phyloP scores from a whole-genome alignment of 2,113 vertebrate species.

The Heterotis niloticus region DNA sequence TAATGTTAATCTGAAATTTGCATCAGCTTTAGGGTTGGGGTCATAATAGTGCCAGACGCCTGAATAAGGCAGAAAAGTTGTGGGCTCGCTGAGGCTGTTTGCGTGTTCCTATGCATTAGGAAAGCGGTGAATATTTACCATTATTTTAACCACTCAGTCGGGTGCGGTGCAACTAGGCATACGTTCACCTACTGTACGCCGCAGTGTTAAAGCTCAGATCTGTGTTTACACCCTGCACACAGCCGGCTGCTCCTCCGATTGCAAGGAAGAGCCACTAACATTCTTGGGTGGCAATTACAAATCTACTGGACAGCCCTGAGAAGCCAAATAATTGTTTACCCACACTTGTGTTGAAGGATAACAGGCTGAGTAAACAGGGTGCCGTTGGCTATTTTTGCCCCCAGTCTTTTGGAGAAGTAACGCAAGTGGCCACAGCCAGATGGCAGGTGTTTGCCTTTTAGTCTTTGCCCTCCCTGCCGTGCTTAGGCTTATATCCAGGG shows the following conservation, averaged over 20 bases:
- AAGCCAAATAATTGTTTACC: conserved; percentile 42
- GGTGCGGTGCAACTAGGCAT: too few relatives aligned
- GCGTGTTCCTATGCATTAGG: not conserved
- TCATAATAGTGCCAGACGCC: too few relatives aligned
- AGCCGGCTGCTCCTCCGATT: conserved; percentile 30
- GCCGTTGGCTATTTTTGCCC: not conserved
- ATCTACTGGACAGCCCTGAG: conserved; percentile 14
- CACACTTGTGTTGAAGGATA: conserved; percentile 14
- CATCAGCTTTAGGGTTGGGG: too few relatives aligned
- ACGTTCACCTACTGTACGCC: too few relatives aligned
- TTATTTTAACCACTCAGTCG: too few relatives aligned
- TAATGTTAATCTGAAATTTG: too few relatives aligned
- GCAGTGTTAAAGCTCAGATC: not conserved
- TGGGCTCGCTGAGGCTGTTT: too few relatives aligned
- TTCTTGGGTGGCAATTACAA: conserved; percentile 41
- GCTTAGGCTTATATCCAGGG: too few relatives aligned
- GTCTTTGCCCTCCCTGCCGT: not conserved
- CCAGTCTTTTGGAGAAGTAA: not conserved
- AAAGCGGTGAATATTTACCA: not conserved
- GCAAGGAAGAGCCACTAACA: conserved; percentile 40
- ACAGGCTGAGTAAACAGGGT: not conserved
- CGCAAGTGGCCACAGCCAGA: too few relatives aligned
- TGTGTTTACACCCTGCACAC: conserved; percentile 14
- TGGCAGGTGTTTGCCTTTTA: not conserved
- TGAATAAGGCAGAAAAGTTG: too few relatives aligned